Conservation (phyloP, 2,797 vertebrate genomes). For the Gorsachius magnificus region DNA sequence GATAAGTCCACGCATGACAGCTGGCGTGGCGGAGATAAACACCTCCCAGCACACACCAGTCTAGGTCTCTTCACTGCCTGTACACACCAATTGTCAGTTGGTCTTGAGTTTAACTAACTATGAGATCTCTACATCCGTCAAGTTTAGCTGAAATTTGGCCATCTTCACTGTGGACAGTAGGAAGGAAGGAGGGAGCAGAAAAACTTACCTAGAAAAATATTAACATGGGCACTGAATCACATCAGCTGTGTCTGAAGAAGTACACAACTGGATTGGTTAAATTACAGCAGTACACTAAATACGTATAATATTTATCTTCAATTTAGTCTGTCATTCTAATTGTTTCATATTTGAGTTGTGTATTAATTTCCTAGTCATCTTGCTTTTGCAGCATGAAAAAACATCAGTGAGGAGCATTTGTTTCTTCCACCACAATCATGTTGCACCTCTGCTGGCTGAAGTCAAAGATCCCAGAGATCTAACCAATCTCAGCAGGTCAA, state of each 20-base stretch:
- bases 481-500: neutral
- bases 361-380: neutral
- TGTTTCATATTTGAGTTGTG: neutral
- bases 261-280: neutral
- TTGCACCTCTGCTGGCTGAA: neutral
- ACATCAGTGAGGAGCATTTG: neutral
- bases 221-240: too few species aligned
- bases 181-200: neutral
- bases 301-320: neutral
- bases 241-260: neutral
- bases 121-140: neutral
- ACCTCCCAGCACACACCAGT: neutral
- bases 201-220: too few species aligned
- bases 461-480: neutral
- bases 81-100: neutral
- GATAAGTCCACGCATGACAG: neutral
- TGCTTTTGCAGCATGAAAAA: neutral
- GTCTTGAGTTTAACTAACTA: neutral
- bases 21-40: neutral
- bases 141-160: neutral
- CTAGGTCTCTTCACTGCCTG: neutral
- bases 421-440: neutral
- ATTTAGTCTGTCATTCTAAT: neutral
- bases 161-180: neutral
- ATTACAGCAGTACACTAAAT: neutral